Conservation (phyloP, 2,888 invertebrate genomes). For the Phytoseiulus persimilis region DNA sequence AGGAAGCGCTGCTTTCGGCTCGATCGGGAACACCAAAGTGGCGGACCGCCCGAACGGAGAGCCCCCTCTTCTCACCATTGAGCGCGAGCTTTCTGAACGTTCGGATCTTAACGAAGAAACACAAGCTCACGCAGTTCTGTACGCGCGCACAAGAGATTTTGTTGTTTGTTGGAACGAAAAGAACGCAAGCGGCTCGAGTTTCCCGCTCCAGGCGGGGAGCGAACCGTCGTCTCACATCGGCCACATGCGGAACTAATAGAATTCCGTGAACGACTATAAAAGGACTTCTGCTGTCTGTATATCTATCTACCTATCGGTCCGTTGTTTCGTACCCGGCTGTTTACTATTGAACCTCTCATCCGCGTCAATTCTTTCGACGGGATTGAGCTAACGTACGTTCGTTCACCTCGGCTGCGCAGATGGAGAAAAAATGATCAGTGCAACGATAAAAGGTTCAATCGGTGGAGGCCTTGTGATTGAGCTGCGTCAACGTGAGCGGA, state of each 20-base stretch:
- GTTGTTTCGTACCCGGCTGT: neutral
- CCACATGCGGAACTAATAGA: conserved; percentile 5
- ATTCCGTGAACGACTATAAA: neutral
- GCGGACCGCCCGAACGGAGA: neutral
- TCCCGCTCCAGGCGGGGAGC: neutral
- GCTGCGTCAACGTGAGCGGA: no score
- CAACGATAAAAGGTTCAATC: neutral
- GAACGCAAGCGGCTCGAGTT: neutral
- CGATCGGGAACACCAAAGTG: neutral
- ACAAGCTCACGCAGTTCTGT: neutral
- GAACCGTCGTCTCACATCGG: neutral
- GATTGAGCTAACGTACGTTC: neutral
- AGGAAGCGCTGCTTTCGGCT: neutral
- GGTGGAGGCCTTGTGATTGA: neutral
- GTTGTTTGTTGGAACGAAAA: neutral
- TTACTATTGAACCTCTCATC: neutral
- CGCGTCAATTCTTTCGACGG: neutral
- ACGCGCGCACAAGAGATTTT: neutral
- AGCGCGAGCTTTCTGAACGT: neutral
- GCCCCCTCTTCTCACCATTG: neutral
- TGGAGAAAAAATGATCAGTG: neutral
- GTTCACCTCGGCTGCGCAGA: neutral
- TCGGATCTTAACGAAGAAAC: neutral
- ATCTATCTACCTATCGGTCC: neutral
- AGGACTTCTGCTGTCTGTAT: neutral